Conservation (phyloP, 2,888 invertebrate species). For the Drosophila mercatorum region DNA sequence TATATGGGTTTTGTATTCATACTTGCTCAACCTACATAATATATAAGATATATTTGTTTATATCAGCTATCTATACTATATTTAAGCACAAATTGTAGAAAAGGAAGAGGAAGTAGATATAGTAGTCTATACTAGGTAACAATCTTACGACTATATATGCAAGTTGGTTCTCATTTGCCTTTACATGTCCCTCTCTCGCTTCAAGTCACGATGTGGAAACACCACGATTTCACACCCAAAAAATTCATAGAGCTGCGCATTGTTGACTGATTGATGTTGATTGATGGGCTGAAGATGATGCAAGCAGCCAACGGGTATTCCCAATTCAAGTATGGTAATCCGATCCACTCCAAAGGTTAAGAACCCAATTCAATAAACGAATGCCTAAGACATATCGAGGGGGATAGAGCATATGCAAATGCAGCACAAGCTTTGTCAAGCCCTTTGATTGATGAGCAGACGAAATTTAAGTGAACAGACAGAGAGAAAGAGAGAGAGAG, state of each 20-base stretch:
- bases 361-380: too few species aligned
- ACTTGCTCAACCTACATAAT: too few species aligned
- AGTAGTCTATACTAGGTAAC: too few species aligned
- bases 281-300: background rate
- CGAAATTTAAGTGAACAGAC: background rate
- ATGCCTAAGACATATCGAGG: background rate
- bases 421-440: background rate
- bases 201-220: background rate
- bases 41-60: too few species aligned
- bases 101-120: too few species aligned
- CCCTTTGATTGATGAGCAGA: constrained; percentile 2
- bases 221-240: background rate
- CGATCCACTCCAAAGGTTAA: background rate
- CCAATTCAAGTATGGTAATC: background rate
- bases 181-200: background rate
- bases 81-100: too few species aligned
- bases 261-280: constrained; percentile 1
- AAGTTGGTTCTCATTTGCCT: background rate
- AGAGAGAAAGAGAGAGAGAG: background rate
- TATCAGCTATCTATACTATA: too few species aligned
- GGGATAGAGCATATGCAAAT: background rate
- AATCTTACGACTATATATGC: too few species aligned
- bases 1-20: too few species aligned
- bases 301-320: background rate
- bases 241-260: background rate